phyloP scores from a whole-genome alignment of 2,797 vertebrate genomes.

The Hafferia zeledoni region DNA sequence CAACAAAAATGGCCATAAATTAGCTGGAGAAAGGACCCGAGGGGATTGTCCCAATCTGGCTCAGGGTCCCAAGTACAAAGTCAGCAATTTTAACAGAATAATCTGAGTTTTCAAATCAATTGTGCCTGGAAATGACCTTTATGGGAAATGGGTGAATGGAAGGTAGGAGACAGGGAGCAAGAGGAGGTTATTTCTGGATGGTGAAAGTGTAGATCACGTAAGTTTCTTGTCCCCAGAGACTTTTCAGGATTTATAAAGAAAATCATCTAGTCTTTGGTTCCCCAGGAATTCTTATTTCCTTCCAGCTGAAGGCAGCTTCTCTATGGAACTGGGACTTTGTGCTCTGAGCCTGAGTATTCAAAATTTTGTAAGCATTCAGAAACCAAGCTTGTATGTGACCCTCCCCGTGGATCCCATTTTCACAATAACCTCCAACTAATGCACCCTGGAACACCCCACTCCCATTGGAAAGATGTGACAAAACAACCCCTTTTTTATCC shows the following conservation, averaged over 20 bases:
- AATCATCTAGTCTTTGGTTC: not conserved
- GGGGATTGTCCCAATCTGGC: constrained; percentile 62
- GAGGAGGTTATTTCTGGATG: constrained; percentile 22
- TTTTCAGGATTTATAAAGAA: not conserved
- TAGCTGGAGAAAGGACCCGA: constrained; percentile 73
- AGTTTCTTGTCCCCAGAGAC: not conserved
- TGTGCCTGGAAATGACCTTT: constrained; percentile 25
- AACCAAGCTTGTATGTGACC: not conserved
- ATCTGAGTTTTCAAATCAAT: constrained; percentile 60
- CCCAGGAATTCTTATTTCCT: not conserved
- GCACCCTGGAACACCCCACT: not conserved
- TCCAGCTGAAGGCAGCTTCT: not conserved
- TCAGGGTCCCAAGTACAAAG: constrained; percentile 42
- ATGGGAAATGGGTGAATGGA: constrained; percentile 11
- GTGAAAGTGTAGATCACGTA: not conserved
- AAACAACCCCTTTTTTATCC: accelerated
- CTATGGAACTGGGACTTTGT: not conserved
- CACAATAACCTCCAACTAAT: not conserved
- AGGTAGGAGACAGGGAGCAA: not conserved
- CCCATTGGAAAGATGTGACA: not conserved
- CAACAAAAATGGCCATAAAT: constrained; percentile 84
- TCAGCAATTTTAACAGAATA: constrained; percentile 65
- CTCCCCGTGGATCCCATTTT: not conserved
- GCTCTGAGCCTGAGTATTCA: not conserved
- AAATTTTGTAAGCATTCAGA: not conserved